Conservation (phyloP, 2,113 vertebrate species). For the Leptobrachium ailaonicum region DNA sequence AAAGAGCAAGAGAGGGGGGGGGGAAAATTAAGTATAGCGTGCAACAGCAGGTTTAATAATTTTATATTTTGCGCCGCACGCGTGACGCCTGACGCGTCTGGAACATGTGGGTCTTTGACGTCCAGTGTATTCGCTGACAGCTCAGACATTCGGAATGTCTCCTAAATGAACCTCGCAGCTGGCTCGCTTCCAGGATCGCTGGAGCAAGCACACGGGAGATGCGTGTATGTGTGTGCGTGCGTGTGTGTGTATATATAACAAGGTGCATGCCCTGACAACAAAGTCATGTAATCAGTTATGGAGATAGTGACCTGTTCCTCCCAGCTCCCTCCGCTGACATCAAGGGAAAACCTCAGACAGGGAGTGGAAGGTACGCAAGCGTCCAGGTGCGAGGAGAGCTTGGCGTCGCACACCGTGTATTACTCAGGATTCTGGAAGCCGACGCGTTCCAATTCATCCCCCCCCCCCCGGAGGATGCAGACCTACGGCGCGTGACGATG, state of each 20-base stretch:
- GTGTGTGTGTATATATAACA: background rate
- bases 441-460: conserved; percentile 8
- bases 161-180: background rate
- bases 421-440: conserved; percentile 28
- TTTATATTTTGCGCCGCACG: background rate
- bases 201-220: conserved; percentile 3
- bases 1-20: too few species aligned
- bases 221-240: background rate
- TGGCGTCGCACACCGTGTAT: conserved; percentile 27
- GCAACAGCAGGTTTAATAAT: background rate
- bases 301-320: conserved; percentile 11
- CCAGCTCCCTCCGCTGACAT: conserved; percentile 9
- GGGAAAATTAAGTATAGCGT: too few species aligned
- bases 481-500: conserved; percentile 17
- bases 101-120: background rate
- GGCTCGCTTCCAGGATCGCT: conserved; percentile 23
- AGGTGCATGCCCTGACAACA: conserved; percentile 34
- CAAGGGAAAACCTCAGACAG: background rate
- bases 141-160: conserved; percentile 20
- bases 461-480: conserved; percentile 8
- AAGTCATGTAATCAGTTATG: conserved; percentile 11
- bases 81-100: background rate
- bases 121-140: background rate
- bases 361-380: conserved; percentile 19
- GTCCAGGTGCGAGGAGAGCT: conserved; percentile 26